Conservation (phyloP, 2,113 vertebrate species). For the Pluvialis apricaria region DNA sequence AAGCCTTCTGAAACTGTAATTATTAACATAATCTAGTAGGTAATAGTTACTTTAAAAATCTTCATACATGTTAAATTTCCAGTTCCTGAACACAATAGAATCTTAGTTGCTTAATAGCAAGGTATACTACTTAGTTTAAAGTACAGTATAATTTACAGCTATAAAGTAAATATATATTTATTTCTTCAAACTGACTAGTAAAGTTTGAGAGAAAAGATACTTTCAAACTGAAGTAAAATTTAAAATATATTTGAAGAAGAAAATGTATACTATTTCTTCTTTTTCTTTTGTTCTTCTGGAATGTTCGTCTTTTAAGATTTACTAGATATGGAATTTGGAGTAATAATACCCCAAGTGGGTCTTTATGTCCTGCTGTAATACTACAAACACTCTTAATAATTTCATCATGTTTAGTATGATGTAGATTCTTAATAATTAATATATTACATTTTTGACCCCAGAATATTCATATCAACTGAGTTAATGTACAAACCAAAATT, state of each 20-base stretch:
- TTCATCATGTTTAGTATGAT: neutral
- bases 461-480: neutral
- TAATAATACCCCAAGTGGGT: neutral
- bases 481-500: neutral
- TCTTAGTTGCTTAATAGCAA: neutral
- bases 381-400: neutral
- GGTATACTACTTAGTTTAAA: neutral
- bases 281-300: neutral
- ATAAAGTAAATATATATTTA: neutral
- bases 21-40: neutral
- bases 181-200: neutral
- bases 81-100: neutral
- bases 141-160: neutral
- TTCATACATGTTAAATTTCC: neutral
- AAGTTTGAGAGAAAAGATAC: neutral
- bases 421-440: neutral
- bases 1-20: neutral
- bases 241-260: neutral
- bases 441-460: neutral
- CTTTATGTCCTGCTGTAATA: neutral
- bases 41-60: neutral
- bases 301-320: neutral
- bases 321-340: neutral
- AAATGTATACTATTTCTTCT: accelerated
- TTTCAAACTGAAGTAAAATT: neutral